phyloP scores from a whole-genome alignment of 1,140 invertebrate genomes.

The Parapsyche elsis region DNA sequence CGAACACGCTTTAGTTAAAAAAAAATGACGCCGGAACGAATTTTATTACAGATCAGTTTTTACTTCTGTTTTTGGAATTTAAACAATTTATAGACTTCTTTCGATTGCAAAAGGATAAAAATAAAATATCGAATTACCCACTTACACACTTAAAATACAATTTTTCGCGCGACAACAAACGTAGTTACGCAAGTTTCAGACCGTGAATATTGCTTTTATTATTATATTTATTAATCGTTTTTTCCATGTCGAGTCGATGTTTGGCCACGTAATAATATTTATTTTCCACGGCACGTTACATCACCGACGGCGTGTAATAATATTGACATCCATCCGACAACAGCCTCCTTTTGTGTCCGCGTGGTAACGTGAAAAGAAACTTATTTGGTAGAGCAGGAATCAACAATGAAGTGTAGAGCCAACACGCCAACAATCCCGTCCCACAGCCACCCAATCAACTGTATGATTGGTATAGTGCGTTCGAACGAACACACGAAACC shows the following conservation, averaged over 20 bases:
- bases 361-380: slow-evolving; percentile 39
- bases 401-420: slow-evolving; percentile 32
- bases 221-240: too few relatives aligned
- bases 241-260: background rate
- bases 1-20: too few relatives aligned
- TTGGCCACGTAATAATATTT: slow-evolving; percentile 16
- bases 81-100: too few relatives aligned
- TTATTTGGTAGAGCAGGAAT: slow-evolving; percentile 30
- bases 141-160: too few relatives aligned
- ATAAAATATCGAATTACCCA: too few relatives aligned
- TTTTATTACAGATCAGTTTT: too few relatives aligned
- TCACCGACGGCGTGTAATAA: slow-evolving; percentile 4
- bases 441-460: slow-evolving; percentile 6
- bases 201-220: too few relatives aligned
- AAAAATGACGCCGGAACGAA: too few relatives aligned
- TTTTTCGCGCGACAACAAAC: too few relatives aligned
- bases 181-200: too few relatives aligned
- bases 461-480: background rate
- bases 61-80: too few relatives aligned
- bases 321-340: slow-evolving; percentile 40
- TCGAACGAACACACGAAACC: background rate
- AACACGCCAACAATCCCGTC: slow-evolving; percentile 22
- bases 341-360: slow-evolving; percentile 24
- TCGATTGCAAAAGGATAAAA: too few relatives aligned
- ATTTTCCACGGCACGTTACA: slow-evolving; percentile 2